Base-by-base conservation (phyloP, 2,797 vertebrate genomes). In the Channallabes apus region DNA sequence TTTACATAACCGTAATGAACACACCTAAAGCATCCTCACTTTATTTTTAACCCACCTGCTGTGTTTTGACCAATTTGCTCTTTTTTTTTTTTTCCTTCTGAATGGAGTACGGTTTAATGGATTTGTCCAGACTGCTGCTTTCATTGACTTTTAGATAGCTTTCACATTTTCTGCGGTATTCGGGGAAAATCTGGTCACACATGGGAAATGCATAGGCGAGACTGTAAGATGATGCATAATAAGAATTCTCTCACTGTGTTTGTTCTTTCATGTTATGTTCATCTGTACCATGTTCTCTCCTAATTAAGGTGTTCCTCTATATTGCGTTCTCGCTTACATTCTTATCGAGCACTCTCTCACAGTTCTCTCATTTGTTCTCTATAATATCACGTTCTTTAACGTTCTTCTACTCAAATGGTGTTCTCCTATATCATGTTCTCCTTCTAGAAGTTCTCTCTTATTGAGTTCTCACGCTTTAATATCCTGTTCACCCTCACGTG, bases 1-100 rank as follows among this genome's bases (percentile, higher is more conserved):
- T 84, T 56, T 73, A 64, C 68, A 56, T 82, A 35, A 83, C 38
- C 18, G 62, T 86, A 78, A 76, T 81, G 82, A 82, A 32, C 77
- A 86, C 61, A 85, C 84, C 81, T 82, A 76, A 75, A 72, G 58
- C 64, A 85, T 77, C 62, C 38, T 38, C 58, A 11, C 17, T 46
- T 27, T 46, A 32, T 29, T 83, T 56, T 68, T 41, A 82, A 73
- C n/a, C 77, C 59, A 27, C 35, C 38, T 80, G 35, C 59, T 62
- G 35, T 38, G 77, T 38, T 80, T 80, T 80, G 59, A 78, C 76
- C 32, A 61, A 35, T 64, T 46, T 64, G n/a, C 18, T 46, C 4
- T 46, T 46, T n/a, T 72, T 20, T 14, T 6, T 8, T 54, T 58
- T 59, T 12, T 46, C 27, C n/a, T 20, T 80, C 58, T 64, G 35